phyloP scores from a whole-genome alignment of 2,113 vertebrate genomes.

The Sturnira hondurensis region DNA sequence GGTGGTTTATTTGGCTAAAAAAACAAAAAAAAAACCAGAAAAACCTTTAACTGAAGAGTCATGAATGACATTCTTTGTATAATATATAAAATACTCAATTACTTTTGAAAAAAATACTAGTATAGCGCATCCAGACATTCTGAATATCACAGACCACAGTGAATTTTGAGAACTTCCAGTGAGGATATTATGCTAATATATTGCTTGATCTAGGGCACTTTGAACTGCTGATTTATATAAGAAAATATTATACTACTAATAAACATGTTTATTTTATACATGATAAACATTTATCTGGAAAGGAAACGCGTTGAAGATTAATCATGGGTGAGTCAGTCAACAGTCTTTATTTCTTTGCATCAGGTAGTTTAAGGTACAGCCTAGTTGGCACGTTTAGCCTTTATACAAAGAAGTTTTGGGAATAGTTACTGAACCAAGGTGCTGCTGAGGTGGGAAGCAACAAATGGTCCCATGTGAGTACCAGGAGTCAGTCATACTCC shows the following conservation, averaged over 20 bases:
- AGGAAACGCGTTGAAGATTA: neutral
- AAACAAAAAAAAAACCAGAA: constrained; percentile 22
- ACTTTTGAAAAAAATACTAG: constrained; percentile 3
- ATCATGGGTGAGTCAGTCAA: neutral
- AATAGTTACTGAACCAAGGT: neutral
- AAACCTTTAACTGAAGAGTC: neutral
- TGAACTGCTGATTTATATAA: neutral
- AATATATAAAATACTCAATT: neutral
- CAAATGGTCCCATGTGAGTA: neutral
- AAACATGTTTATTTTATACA: neutral
- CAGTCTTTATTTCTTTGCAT: neutral
- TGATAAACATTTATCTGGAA: neutral
- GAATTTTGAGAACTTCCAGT: neutral
- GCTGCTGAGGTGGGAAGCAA: neutral
- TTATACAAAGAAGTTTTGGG: neutral
- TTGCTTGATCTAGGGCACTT: neutral
- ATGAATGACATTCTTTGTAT: neutral
- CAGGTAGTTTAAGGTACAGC: neutral
- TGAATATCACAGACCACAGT: neutral
- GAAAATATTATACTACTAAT: neutral
- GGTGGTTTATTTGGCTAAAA: neutral
- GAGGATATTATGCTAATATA: neutral
- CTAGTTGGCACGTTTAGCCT: neutral
- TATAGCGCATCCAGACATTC: neutral
- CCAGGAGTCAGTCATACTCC: neutral